Evolutionary conservation across 1,140 invertebrate species (phyloP).

Genomic region (Ceratoteleas bidentatus): DNA sequence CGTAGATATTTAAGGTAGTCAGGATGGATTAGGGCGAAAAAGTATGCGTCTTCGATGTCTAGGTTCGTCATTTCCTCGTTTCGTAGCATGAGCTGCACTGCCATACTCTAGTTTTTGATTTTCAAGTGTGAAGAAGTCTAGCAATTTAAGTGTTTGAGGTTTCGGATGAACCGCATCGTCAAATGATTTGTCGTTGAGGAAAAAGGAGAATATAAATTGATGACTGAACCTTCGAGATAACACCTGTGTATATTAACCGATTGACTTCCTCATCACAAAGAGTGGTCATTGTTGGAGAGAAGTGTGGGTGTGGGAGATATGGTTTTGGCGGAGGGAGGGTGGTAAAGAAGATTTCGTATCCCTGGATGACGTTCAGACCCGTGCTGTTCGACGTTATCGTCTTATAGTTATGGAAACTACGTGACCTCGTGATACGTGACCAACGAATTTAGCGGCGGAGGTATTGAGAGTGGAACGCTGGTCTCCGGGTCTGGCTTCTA

Average conservation of each 20-base stretch:
- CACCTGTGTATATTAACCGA: constrained; percentile 18
- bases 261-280: constrained; percentile 13
- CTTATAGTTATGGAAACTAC: constrained; percentile 7
- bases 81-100: too few species aligned
- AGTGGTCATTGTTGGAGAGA: not conserved
- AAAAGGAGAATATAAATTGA: too few species aligned
- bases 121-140: too few species aligned
- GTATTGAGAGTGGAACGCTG: not conserved
- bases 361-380: constrained; percentile 7
- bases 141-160: too few species aligned
- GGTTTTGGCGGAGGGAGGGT: not conserved
- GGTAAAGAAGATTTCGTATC: constrained; percentile 18
- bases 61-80: too few species aligned
- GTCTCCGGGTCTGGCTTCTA: constrained; percentile 4
- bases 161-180: too few species aligned
- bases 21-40: too few species aligned
- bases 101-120: too few species aligned
- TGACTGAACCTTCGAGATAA: too few species aligned
- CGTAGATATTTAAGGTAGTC: too few species aligned
- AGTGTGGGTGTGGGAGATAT: not conserved
- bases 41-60: too few species aligned
- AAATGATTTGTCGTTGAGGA: too few species aligned
- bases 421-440: constrained; percentile 6
- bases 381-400: not conserved
- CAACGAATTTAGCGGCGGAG: constrained; percentile 17